These are phyloP conservation scores for Zosterops japonicus DNA, from an alignment of 2,113 vertebrate genomes.

Conservation along the genomic window DNA sequence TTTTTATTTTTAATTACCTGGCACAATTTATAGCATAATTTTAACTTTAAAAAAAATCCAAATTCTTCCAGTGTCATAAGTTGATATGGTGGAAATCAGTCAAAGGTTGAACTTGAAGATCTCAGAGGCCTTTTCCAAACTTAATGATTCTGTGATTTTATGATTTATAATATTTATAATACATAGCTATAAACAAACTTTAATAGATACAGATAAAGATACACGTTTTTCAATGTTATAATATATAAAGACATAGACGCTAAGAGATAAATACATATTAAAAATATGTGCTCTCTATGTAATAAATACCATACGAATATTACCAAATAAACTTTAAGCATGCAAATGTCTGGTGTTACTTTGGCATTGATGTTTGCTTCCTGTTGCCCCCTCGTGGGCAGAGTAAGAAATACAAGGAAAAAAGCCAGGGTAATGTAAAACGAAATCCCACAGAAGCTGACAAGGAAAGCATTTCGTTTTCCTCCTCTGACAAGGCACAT, in stretches of 20 bases:
- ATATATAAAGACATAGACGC: not conserved
- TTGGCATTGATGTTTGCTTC: not conserved
- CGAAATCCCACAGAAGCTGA: not conserved
- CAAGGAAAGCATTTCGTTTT: not conserved
- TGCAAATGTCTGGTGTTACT: not conserved
- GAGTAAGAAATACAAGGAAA: not conserved
- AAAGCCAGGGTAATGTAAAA: not conserved
- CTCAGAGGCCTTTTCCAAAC: not conserved
- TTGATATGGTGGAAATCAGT: not conserved
- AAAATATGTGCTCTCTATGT: not conserved
- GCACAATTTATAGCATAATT: not conserved
- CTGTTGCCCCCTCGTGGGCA: slow-evolving; percentile 6
- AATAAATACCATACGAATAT: not conserved
- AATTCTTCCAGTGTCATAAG: not conserved
- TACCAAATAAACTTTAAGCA: not conserved
- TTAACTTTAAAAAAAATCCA: not conserved
- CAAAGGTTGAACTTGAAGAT: not conserved
- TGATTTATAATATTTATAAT: no score
- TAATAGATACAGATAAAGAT: not conserved
- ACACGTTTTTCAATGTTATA: fast-evolving
- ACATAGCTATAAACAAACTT: not conserved
- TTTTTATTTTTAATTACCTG: not conserved
- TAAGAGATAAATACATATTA: not conserved
- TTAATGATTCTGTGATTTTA: not conserved
- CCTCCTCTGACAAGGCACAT: not conserved